Evolutionary conservation across 2,888 invertebrate genomes (phyloP), one percentile per base, ranked within the genome.

Genomic region (Nasonia oneida): DNA sequence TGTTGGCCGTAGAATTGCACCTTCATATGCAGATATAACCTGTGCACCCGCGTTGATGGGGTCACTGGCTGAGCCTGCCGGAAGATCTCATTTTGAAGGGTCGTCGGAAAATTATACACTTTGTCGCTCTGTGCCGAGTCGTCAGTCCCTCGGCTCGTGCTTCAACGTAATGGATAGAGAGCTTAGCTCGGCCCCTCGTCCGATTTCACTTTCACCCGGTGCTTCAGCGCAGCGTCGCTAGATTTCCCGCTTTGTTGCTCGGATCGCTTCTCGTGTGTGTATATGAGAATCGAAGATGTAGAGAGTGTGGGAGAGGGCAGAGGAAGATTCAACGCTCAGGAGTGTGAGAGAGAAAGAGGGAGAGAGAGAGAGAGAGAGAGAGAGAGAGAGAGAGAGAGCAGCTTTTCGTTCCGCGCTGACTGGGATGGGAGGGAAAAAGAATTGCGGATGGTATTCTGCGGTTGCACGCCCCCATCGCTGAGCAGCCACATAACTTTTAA

Each of bases 401-500:
- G 39, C 39, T 73, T 73, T 73, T 42, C n/a, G 73, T 47, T 73
- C 39, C 18, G 39, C 12, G 18, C 18, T 71, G 37, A 18, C 10
- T 37, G 37, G 18, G 15, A 47, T 23, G 14, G 14, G 23, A 33
- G 23, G 3, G 14, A 33, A 8, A 53, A 15, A n/a, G 53, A 42
- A 37, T 14, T 29, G 53, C 76, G 39, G 76, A 53, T 57, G 76
- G 53, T 47, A 47, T 79, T 73, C 39, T 64, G 47, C 81, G 81
- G 64, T 81, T 82, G 14, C 15, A 23, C 67, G 5, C 67, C 57
- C 42, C 39, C 81, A 5, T 70, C 50, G 15, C 39, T 75, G 53
- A 82, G 76, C 23, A 76, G 75, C 82, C 50, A 70, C 82, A 82
- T 82, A 81, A 81, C 81, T 81, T 81, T 81, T 81, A 73, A 74